Base-by-base conservation (phyloP, 2,113 vertebrate genomes). In the Thermophis baileyi region DNA sequence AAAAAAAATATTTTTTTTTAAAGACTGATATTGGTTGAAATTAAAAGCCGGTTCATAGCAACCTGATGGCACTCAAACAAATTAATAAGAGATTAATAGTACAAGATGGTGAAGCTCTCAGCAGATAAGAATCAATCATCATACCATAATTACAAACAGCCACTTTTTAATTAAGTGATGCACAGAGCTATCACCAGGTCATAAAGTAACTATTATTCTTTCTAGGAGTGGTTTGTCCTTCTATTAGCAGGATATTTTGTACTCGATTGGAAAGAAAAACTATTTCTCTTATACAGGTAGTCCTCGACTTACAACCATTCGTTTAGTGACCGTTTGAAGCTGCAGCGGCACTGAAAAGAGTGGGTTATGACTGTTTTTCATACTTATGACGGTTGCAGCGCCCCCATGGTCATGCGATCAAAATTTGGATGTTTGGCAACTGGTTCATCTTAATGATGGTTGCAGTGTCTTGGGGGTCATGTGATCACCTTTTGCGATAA, bases 11-110 rank as follows among this genome's bases (percentile, higher is more conserved):
- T n/a, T n/a, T n/a, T n/a, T n/a, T n/a, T n/a, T n/a, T n/a, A n/a
- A n/a, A 50, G 55, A 55, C 9, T 49, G 51, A 85, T 55, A 24
- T 4, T 89, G 63, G 92, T 93, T 87, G 55, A 93, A 90, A 95
- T 95, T 91, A 53, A 92, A 89, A 81, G 69, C 63, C 47, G 40
- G 47, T 89, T 89, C n/a, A 6, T 27, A 89, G 87, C 60, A 54
- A 92, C 47, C 30, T 30, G 20, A 24, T 89, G 51, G 60, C 18
- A 47, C 4, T 16, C 35, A 50, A 50, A 7, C 46, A 35, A 89
- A 3, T 10, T 6, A 89, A 44, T 81, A 55, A 85, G 50, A 81
- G 87, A 69, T 89, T 86, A 88, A 35, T 88, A 92, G 55, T 47
- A 57, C 40, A 85, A 92, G 22, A 88, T 30, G 35, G 27, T 55